Evolutionary conservation across 2,888 invertebrate species (phyloP).

Genomic region (Andrena chrysosceles): DNA sequence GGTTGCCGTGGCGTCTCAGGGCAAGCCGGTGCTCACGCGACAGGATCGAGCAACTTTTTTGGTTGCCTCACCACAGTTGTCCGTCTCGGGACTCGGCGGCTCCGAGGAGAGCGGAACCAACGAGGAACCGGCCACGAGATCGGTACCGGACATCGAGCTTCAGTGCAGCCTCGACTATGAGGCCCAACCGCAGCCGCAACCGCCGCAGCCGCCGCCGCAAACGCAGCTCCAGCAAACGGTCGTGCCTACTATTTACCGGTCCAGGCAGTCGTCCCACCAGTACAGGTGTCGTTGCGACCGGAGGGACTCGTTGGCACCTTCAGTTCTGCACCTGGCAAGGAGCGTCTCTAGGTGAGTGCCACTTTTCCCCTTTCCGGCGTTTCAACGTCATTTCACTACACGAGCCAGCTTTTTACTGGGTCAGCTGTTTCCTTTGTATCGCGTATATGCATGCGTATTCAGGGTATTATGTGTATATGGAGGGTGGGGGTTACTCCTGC

Average conservation of each 20-base stretch:
- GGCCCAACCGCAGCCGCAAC: conserved; percentile 78
- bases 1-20: conserved; percentile 78
- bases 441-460: no score
- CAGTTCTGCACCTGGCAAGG: conserved; percentile 91
- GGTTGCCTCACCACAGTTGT: conserved; percentile 89
- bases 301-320: conserved; percentile 93
- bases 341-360: conserved; percentile 89
- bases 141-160: conserved; percentile 93
- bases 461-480: no score
- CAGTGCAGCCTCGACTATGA: conserved; percentile 89
- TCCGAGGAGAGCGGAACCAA: conserved; percentile 92
- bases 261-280: conserved; percentile 82
- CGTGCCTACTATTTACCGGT: conserved; percentile 65
- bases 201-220: conserved; percentile 62
- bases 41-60: conserved; percentile 94
- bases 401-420: no score
- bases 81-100: conserved; percentile 89
- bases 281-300: conserved; percentile 89
- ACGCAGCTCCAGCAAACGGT: conserved; percentile 72
- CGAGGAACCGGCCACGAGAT: conserved; percentile 90
- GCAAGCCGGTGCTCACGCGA: conserved; percentile 93
- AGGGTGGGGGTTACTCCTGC: no score
- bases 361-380: neutral
- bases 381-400: neutral
- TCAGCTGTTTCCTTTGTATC: no score